Base-by-base conservation (phyloP, 2,888 invertebrate species). In the Mythimna albipuncta region DNA sequence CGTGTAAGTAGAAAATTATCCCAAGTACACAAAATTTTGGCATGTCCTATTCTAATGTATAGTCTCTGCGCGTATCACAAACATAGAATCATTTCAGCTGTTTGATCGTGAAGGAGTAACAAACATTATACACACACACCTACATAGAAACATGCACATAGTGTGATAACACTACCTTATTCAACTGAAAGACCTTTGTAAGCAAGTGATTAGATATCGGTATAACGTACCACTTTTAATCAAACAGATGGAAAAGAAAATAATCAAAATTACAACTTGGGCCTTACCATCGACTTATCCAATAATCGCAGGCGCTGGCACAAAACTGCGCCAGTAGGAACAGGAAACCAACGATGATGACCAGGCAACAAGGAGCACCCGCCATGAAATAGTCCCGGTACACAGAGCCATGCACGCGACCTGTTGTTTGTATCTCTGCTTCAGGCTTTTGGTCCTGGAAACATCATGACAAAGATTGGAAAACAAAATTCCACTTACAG, bases 321-420 rank as follows among this genome's bases (percentile, higher is more conserved):
- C 93, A 95, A 63, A 90, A 88, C 91, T 98, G 98, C 6, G 98
- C 97, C 4, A 97, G 64, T 1, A 98, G 11, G 75, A 96, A 96
- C 91, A 94, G 87, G 11, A 91, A 78, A n/a, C 89, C 77, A 4
- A 94, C 95, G 2, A 94, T 35, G 35, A 77, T 69, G 11, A 92
- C 93, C 73, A 89, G 90, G 3, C 90, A 87, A 63, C 92, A 93
- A 0, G 92, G 81, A 3, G 92, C 93, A 6, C 92, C 95, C 0
- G 94, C 91, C 75, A 92, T 80, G 77, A 95, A 94, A 77, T 95
- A 96, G 64, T 96, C 93, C n/a, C 88, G 91, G 75, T 95, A 96
- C 35, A 95, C 92, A 7, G 94, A 92, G 2, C 94, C 89, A 26
- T 87, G 87, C 6, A 96, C 96, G 68, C 96, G 89, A 5, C 96